Evolutionary conservation across 2,797 vertebrate species (phyloP).

Genomic region (Enteromius treurensis): DNA sequence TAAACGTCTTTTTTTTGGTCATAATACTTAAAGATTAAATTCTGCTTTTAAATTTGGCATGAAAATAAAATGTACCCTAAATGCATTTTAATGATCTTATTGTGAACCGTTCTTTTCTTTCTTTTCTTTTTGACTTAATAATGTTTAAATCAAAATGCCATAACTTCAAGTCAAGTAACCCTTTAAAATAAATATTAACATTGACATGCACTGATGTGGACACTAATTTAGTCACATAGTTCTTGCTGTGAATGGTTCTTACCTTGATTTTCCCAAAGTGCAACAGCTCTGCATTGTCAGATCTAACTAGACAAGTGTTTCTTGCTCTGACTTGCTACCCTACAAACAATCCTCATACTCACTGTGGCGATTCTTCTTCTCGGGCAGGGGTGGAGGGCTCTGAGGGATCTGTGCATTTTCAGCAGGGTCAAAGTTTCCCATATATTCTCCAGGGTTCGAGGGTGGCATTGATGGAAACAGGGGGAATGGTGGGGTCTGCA

Average conservation of each 20-base stretch:
- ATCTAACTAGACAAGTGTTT: background rate
- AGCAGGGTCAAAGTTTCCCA: constrained; percentile 71
- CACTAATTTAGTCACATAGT: background rate
- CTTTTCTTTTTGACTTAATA: background rate
- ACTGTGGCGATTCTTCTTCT: constrained; percentile 94
- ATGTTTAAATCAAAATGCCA: background rate
- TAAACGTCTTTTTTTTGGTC: background rate
- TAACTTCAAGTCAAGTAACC: background rate
- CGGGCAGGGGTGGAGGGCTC: constrained; percentile 89
- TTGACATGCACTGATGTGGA: background rate
- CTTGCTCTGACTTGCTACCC: background rate
- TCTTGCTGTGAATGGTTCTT: background rate
- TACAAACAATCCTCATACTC: constrained; percentile 69
- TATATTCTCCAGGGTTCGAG: constrained; percentile 63
- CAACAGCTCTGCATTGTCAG: background rate
- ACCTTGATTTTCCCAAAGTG: background rate
- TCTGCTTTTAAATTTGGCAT: background rate
- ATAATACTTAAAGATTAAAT: background rate
- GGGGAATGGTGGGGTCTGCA: constrained; percentile 66
- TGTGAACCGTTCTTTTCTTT: background rate
- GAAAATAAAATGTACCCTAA: background rate
- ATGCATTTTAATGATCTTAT: background rate
- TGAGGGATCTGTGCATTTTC: constrained; percentile 74
- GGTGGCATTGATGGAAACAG: constrained; percentile 69
- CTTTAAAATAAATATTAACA: background rate